Evolutionary conservation across 2,888 invertebrate species (phyloP).

Genomic region (Aphidoletes aphidimyza): DNA sequence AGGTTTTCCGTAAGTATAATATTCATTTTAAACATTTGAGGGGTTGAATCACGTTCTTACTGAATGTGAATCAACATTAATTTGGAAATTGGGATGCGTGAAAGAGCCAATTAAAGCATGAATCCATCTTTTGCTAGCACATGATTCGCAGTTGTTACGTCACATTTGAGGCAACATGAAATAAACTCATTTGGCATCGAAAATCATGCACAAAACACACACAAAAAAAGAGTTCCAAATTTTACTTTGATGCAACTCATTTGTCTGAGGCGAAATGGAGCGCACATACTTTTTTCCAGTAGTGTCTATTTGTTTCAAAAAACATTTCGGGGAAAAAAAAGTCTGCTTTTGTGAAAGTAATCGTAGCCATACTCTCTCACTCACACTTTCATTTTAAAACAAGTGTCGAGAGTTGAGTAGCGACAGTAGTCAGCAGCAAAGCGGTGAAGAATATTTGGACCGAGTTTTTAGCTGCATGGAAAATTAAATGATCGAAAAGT

Average conservation of each 20-base stretch:
- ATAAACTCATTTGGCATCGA: slow-evolving; percentile 21
- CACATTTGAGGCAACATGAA: neutral
- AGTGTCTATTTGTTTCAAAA: too few relatives aligned
- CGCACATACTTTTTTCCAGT: neutral
- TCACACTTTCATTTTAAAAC: neutral
- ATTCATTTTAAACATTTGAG: neutral
- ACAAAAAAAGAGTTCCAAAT: neutral
- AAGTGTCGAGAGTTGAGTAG: too few relatives aligned
- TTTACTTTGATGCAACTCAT: slow-evolving; percentile 15
- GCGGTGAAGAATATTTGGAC: too few relatives aligned
- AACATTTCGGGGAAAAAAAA: too few relatives aligned
- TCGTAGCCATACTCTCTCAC: neutral
- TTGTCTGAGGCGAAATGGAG: neutral
- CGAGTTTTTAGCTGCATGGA: too few relatives aligned
- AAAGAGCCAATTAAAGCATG: neutral
- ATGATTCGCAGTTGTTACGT: neutral
- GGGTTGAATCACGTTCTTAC: slow-evolving; percentile 25
- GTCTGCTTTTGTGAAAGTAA: too few relatives aligned
- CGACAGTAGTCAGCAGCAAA: too few relatives aligned
- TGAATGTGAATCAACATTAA: slow-evolving; percentile 33
- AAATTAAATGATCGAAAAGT: too few relatives aligned
- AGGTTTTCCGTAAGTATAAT: slow-evolving; percentile 16
- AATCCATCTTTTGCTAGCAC: neutral
- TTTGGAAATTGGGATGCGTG: neutral
- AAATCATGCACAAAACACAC: too few relatives aligned